A percentile compares a stretch with the other conserved stretches of the same genome.
phyloP scores from a whole-genome alignment of 2,888 invertebrate species.

The Formica aserva region DNA sequence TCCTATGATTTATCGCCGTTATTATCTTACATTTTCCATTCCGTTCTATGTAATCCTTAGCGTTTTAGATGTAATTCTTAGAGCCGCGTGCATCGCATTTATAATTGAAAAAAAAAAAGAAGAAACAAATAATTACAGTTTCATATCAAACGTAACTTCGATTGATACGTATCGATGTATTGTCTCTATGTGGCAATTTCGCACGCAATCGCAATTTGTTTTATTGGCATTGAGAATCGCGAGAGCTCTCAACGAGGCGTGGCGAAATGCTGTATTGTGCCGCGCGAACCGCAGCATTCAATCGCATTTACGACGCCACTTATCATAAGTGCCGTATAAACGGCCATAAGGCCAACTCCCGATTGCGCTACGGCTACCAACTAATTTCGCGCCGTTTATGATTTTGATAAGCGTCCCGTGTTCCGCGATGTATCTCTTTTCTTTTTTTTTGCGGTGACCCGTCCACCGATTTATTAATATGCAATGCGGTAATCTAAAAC shows the following conservation, averaged over 20 bases:
- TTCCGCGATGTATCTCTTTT: neutral
- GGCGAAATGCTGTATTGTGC: conserved; percentile 61
- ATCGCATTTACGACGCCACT: conserved; percentile 66
- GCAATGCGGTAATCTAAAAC: neutral
- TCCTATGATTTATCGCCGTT: conserved; percentile 36
- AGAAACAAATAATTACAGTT: neutral
- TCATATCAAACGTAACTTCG: neutral
- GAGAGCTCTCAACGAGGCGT: conserved; percentile 58
- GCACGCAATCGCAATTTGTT: conserved; percentile 27
- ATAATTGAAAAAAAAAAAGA: neutral
- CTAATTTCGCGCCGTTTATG: conserved; percentile 40
- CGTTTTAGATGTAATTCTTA: neutral
- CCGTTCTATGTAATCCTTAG: neutral
- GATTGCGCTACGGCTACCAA: conserved; percentile 41
- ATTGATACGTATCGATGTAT: neutral
- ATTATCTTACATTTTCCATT: conserved; percentile 15
- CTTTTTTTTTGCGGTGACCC: neutral
- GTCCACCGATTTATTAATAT: conserved; percentile 29
- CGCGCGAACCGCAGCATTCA: conserved; percentile 43
- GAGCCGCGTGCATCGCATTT: neutral
- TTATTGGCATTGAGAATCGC: conserved; percentile 5
- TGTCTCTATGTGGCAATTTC: neutral
- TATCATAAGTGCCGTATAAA: conserved; percentile 62
- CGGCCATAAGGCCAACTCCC: conserved; percentile 44
- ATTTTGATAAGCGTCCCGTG: conserved; percentile 23